Conservation (phyloP, 1,140 invertebrate species). For the Plodia interpunctella region DNA sequence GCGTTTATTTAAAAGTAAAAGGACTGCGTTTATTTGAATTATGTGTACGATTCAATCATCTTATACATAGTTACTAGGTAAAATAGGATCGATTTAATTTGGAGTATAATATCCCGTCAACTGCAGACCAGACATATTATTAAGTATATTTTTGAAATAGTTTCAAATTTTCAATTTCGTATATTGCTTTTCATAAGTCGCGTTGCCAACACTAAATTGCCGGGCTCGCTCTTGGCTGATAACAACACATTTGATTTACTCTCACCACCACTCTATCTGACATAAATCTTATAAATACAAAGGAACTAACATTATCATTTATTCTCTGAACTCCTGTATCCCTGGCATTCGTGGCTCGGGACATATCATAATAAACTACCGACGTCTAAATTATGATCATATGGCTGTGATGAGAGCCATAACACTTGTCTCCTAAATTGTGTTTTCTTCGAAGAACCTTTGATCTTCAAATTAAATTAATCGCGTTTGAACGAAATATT, state of each 20-base stretch:
- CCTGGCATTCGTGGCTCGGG: conserved; percentile 8
- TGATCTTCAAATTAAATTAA: conserved; percentile 27
- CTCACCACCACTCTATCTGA: conserved; percentile 59
- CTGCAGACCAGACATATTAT: too few species aligned
- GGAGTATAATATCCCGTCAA: too few species aligned
- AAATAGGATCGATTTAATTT: too few species aligned
- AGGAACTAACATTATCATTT: neutral
- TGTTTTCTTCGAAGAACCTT: conserved; percentile 19
- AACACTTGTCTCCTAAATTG: conserved; percentile 22
- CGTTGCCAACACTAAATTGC: conserved; percentile 63
- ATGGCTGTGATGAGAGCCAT: conserved; percentile 16
- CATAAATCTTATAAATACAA: conserved; percentile 39
- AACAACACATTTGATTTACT: conserved; percentile 63
- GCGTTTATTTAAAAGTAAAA: too few species aligned
- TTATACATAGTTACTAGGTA: too few species aligned
- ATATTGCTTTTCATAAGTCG: conserved; percentile 37
- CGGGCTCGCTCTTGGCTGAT: conserved; percentile 49
- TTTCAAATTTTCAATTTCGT: too few species aligned
- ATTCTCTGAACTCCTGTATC: neutral
- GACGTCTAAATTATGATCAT: conserved; percentile 18
- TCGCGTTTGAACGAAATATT: conserved; percentile 19
- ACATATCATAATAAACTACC: conserved; percentile 21
- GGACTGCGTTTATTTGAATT: too few species aligned
- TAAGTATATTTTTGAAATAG: too few species aligned
- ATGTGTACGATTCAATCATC: too few species aligned